phyloP scores from a whole-genome alignment of 2,888 invertebrate species.

The Callyntrura sp. region DNA sequence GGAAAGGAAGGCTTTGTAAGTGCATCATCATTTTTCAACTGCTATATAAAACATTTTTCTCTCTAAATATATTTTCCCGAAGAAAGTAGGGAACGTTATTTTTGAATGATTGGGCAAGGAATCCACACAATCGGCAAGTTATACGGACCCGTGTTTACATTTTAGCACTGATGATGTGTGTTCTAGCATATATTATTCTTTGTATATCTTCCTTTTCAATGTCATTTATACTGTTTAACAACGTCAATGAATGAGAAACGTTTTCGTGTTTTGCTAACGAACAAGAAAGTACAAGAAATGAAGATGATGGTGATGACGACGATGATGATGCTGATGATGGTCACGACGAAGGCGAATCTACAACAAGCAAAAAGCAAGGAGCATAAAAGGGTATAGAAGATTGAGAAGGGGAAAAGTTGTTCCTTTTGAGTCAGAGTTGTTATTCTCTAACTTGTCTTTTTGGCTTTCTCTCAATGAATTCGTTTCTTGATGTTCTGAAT shows the following conservation, averaged over 20 bases:
- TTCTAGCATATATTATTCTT: slow-evolving; percentile 5
- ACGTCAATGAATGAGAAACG: slow-evolving; percentile 45
- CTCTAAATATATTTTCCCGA: not conserved
- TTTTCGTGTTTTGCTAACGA: slow-evolving; percentile 8
- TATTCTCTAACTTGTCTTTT: slow-evolving; percentile 51
- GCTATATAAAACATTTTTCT: not conserved
- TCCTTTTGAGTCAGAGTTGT: slow-evolving; percentile 46
- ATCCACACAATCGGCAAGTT: not conserved
- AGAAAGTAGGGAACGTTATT: not conserved
- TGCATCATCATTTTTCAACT: not conserved
- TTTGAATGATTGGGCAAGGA: not conserved
- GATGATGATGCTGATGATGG: not conserved
- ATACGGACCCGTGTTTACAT: no score
- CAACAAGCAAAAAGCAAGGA: not conserved
- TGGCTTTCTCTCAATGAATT: slow-evolving; percentile 54
- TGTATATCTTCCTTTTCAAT: not conserved
- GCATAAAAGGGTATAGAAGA: not conserved
- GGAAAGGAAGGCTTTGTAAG: not conserved
- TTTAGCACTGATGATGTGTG: not conserved
- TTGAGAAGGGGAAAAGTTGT: slow-evolving; percentile 38
- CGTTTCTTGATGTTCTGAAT: slow-evolving; percentile 42
- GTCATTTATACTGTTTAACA: slow-evolving; percentile 15
- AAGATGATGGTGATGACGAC: not conserved
- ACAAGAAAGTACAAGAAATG: slow-evolving; percentile 9
- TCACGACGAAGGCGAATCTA: not conserved